These are phyloP conservation scores for Apamea monoglypha DNA, from an alignment of 2,888 invertebrate genomes.

Conservation along the genomic window DNA sequence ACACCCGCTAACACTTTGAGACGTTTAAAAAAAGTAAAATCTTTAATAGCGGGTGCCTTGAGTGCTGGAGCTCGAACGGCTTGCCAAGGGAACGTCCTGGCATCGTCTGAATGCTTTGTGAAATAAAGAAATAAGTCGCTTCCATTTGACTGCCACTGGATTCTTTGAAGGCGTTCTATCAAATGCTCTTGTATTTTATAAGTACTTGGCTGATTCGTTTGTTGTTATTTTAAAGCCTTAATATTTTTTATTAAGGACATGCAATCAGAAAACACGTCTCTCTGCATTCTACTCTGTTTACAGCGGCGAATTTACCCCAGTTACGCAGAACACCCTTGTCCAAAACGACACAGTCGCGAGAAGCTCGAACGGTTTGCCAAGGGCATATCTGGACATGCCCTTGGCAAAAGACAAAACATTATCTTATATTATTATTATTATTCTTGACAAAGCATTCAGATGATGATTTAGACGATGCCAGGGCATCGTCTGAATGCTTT, in stretches of 20 bases:
- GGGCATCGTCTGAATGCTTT: constrained; percentile 49
- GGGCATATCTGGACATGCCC: no score
- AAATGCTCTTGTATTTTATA: constrained; percentile 32
- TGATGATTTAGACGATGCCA: no score
- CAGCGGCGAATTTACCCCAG: background rate
- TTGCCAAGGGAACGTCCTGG: constrained; percentile 66
- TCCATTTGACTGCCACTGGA: constrained; percentile 57
- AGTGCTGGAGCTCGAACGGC: constrained; percentile 54
- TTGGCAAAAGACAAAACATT: no score
- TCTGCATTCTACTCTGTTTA: background rate
- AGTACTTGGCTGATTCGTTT: constrained; percentile 18
- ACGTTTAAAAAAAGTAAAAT: constrained; percentile 60
- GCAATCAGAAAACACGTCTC: background rate
- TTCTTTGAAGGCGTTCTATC: constrained; percentile 47
- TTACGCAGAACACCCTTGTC: no score
- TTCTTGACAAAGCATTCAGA: no score
- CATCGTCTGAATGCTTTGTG: constrained; percentile 48
- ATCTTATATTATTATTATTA: no score
- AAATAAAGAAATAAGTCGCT: constrained; percentile 65
- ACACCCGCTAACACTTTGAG: constrained; percentile 60
- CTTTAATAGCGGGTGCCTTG: constrained; percentile 53
- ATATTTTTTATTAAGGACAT: background rate
- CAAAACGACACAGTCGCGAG: background rate
- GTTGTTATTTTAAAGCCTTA: background rate
- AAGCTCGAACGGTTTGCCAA: constrained; percentile 63